Conservation (phyloP, 2,888 invertebrate genomes). For the Pristionchus arcanus region DNA sequence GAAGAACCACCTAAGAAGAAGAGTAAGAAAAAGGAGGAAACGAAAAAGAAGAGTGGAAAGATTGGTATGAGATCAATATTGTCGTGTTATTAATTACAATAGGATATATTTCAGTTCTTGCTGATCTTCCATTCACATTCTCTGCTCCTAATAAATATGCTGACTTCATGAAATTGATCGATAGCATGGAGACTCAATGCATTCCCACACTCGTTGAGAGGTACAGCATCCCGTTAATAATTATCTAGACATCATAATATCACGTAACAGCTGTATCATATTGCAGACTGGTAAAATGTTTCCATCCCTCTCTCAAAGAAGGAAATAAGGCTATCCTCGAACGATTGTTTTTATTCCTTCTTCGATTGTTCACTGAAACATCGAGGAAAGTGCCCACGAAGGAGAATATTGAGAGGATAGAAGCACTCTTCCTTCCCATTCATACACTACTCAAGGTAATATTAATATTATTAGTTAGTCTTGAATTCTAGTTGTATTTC, state of each 20-base stretch:
- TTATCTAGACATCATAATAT: background rate
- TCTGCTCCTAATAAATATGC: conserved; percentile 66
- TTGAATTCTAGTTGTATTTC: background rate
- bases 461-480: background rate
- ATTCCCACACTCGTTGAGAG: conserved; percentile 81
- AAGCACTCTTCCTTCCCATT: conserved; percentile 41
- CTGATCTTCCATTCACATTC: conserved; percentile 66
- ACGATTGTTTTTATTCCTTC: conserved; percentile 86
- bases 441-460: conserved; percentile 57
- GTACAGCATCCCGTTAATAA: conserved; percentile 80
- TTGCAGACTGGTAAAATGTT: conserved; percentile 90
- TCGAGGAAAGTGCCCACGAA: conserved; percentile 34
- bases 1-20: conserved; percentile 30
- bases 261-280: no score
- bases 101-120: conserved; percentile 8
- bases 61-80: background rate
- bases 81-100: background rate
- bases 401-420: conserved; percentile 36
- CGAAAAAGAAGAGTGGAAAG: conserved; percentile 28
- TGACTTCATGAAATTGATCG: conserved; percentile 60
- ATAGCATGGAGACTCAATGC: conserved; percentile 76
- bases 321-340: conserved; percentile 88
- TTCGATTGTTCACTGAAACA: conserved; percentile 86
- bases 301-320: conserved; percentile 89
- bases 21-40: conserved; percentile 11